Base-by-base conservation (phyloP, 2,888 invertebrate species). In the Allophyes oxyacanthae region DNA sequence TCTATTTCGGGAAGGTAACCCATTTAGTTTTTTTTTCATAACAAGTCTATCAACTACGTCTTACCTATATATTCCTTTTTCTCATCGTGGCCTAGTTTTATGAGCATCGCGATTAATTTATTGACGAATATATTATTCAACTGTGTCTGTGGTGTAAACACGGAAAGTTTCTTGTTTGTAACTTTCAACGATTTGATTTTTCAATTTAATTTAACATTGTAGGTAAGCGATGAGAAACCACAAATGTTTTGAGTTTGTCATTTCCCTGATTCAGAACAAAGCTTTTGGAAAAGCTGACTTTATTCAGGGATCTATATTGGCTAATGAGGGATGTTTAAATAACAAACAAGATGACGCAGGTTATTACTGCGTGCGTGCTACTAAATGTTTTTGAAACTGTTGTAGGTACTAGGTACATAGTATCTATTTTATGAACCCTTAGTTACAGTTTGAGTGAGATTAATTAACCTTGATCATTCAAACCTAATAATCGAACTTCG, bases 31-130 rank as follows among this genome's bases (percentile, higher is more conserved):
- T 51, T 38, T 54, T 59, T n/a, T n/a, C n/a, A 25, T 37, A 40
- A 28, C 53, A 48, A 49, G 34, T 48, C 8, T 37, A 48, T 55
- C 45, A 50, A 34, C n/a, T 48, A 48, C 20, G 10, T 1, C 25
- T n/a, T n/a, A 25, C 25, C 25, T 25, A 28, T 6, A 28, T 52
- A 25, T 78, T 79, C 77, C 80, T 78, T 77, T 28, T 81, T 76
- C 75, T 81, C 67, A 44, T 62, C 69, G 38, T 79, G 82, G 65
- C 87, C 86, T 66, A 83, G 73, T 83, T 88, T 76, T 58, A 55
- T 50, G 54, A 70, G 63, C 74, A 77, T 82, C 71, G 71, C 68
- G 77, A 77, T 72, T 33, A 74, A 79, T 82, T 80, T 78, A 79
- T 82, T 78, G 56, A 64, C 75, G 58, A 78, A 79, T 80, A 75